phyloP scores from a whole-genome alignment of 92 coral and sea anemone species.

The Zoanthus sansibaricus region DNA sequence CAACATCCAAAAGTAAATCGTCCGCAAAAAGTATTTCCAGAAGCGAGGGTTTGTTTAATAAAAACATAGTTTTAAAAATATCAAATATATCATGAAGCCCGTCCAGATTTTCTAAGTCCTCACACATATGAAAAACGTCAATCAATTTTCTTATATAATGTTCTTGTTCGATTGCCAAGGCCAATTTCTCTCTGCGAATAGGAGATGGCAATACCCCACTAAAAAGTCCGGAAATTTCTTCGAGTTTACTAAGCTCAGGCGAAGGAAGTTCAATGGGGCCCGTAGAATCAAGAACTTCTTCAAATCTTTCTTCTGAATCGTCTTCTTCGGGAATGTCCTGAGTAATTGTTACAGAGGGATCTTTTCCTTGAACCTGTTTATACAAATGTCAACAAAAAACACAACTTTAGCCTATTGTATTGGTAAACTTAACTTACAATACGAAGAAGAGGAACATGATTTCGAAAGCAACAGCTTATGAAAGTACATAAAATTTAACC shows the following conservation, averaged over 20 bases:
- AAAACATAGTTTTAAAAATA: constrained; percentile 94
- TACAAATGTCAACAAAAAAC: constrained; percentile 55
- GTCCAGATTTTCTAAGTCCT: constrained; percentile 96
- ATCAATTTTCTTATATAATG: constrained; percentile 89
- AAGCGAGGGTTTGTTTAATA: constrained; percentile 94
- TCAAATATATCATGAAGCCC: constrained; percentile 94
- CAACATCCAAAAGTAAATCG: constrained; percentile 85
- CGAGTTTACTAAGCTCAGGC: constrained; percentile 94
- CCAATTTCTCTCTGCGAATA: constrained; percentile 89
- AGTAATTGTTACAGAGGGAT: constrained; percentile 95
- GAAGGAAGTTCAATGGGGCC: constrained; percentile 98
- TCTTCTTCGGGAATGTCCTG: constrained; percentile 97
- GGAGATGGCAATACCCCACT: constrained; percentile 96
- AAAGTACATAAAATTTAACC: constrained; percentile 3
- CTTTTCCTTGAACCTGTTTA: constrained; percentile 97
- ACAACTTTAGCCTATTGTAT: constrained; percentile 37
- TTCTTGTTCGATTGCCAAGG: constrained; percentile 96
- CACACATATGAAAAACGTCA: constrained; percentile 98
- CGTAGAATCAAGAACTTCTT: constrained; percentile 94
- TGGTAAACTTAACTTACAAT: constrained; percentile 22
- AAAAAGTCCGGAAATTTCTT: constrained; percentile 91
- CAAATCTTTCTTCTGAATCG: constrained; percentile 96
- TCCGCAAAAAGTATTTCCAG: constrained; percentile 92
- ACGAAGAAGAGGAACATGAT: constrained; percentile 25
- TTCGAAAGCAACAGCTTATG: constrained; percentile 50